Base-by-base conservation (phyloP, 1,140 invertebrate species). In the Drosophila mayri region DNA sequence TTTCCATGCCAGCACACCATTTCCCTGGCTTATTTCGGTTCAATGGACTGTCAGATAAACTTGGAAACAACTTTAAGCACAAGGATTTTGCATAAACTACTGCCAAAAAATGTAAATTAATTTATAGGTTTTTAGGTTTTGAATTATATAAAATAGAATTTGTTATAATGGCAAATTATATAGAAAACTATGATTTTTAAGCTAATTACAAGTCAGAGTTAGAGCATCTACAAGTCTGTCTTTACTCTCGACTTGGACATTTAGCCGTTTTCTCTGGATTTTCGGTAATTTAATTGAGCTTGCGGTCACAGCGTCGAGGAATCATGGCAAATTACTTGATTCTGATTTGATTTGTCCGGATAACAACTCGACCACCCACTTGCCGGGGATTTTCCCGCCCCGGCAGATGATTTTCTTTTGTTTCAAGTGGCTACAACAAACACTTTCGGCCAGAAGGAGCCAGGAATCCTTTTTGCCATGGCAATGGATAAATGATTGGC, bases 261-360 rank as follows among this genome's bases (percentile, higher is more conserved):
- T 11, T 43, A 16, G 18, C 8, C 55, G 58, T 52, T n/a, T n/a
- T 32, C 44, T 60, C 40, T 50, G 52, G 75, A 75, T 50, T 77
- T 62, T 72, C 54, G 65, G 60, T 90, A 88, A 88, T 88, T 88
- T 90, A 90, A 88, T 88, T 90, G 85, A 79, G 85, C 85, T 88
- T 88, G 85, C 81, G 85, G 85, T 90, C 85, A 85, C 62, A 90
- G 80, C 74, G 81, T 58, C 66, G 49, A 46, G 85, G 67, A 90
- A 90, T 88, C 85, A 88, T 90, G 70, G 78, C 44, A 68, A 88
- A 88, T 90, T 85, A 88, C 85, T 90, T 90, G 85, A 88, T 90
- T 90, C 85, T 90, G 86, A 88, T 88, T 88, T 88, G 85, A 88
- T 88, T 88, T 90, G 85, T 72, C 66, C 77, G 80, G 85, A 79